Evolutionary conservation across 2,888 invertebrate species (phyloP), one percentile per base, ranked within the genome.

Genomic region (Drosophila rellima): DNA sequence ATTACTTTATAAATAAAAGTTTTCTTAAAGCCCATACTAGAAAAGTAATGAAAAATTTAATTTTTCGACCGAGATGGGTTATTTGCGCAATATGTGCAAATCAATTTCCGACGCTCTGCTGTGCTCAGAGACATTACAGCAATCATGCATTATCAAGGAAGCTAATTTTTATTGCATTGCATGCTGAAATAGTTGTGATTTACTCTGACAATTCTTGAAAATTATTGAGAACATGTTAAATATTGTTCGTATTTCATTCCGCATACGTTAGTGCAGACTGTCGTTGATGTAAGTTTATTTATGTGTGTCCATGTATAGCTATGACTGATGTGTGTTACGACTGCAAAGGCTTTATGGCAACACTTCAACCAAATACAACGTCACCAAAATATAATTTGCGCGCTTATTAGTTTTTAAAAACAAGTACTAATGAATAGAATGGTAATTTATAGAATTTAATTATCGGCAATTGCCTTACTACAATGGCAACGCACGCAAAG

Each of bases 391-490:
- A 35, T 6, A 35, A 35, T 5, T n/a, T n/a, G n/a, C n/a, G n/a
- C 6, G n/a, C n/a, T n/a, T 35, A 35, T 35, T 35, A n/a, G n/a
- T n/a, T 6, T 35, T 6, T 35, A 4, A n/a, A n/a, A 35, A 35
- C n/a, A n/a, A 35, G 35, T n/a, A 15, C n/a, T 35, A 35, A 35
- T 33, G 13, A 17, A 33, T 42, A 29, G 17, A 40, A 18, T 31
- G 10, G 31, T 50, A 44, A 10, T 18, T 13, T 44, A 39, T 66
- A 35, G 10, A n/a, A 51, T 50, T 44, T 13, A 35, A 20, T 29
- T 6, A 23, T 23, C 29, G 42, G 10, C 51, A 66, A 44, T 51
- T 50, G 11, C 44, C 60, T 71, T 45, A 50, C 57, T 59, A 57
- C 39, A 69, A 69, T 26, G 60, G 45, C 39, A 59, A 15, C 17